phyloP scores from a whole-genome alignment of 1,140 invertebrate genomes.

The Drosophila novamexicana region DNA sequence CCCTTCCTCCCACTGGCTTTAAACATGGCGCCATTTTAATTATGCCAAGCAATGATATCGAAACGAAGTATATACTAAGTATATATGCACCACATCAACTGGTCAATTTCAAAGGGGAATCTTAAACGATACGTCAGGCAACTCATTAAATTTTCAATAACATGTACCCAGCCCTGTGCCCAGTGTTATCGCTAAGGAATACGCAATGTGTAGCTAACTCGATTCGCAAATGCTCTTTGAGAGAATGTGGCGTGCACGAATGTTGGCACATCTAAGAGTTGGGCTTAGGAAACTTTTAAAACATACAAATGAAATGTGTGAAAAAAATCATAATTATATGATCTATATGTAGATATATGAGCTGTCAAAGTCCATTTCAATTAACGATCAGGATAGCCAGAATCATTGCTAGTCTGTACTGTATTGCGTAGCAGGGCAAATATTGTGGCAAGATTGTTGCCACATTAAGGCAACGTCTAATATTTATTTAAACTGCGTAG shows the following conservation, averaged over 20 bases:
- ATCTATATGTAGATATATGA: too few relatives aligned
- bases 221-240: neutral
- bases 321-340: too few relatives aligned
- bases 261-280: too few relatives aligned
- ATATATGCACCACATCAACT: conserved; percentile 4
- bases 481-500: conserved; percentile 66
- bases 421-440: neutral
- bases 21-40: conserved; percentile 38
- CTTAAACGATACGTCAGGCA: conserved; percentile 28
- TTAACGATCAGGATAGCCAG: neutral
- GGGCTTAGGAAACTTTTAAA: too few relatives aligned
- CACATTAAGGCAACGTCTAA: conserved; percentile 46
- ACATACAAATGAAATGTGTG: too few relatives aligned
- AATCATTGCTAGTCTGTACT: neutral
- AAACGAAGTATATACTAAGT: neutral
- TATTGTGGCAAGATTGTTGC: conserved; percentile 29
- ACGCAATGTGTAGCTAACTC: neutral
- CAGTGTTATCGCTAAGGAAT: neutral
- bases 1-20: neutral
- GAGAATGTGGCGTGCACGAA: neutral
- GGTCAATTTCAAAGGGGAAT: conserved; percentile 38
- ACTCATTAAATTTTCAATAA: too few relatives aligned
- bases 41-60: conserved; percentile 25
- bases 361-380: neutral
- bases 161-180: too few relatives aligned